Evolutionary conservation across 2,888 invertebrate species (phyloP).

Genomic region (Phengaris alcon): DNA sequence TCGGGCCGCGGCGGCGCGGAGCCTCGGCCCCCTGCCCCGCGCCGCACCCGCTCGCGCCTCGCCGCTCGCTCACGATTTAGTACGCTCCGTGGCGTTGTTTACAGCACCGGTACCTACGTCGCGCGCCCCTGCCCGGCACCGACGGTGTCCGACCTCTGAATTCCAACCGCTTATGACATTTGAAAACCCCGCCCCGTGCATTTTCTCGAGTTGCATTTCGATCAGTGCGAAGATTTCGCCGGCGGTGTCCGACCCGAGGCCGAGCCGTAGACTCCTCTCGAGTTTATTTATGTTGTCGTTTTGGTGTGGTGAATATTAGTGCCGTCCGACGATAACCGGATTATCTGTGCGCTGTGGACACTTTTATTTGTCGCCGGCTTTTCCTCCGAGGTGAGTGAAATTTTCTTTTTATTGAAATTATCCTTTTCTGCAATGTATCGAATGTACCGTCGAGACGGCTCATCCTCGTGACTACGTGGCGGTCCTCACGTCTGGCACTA

Average conservation of each 20-base stretch:
- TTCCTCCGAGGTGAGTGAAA: constrained; percentile 67
- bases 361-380: constrained; percentile 66
- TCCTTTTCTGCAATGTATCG: constrained; percentile 49
- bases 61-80: constrained; percentile 48
- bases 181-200: constrained; percentile 78
- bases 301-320: constrained; percentile 79
- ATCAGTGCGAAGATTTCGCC: constrained; percentile 67
- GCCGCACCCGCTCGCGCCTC: constrained; percentile 44
- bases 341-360: constrained; percentile 77
- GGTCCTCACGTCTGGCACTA: constrained; percentile 52
- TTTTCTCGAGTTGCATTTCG: constrained; percentile 69
- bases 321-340: constrained; percentile 77
- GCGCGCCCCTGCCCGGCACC: constrained; percentile 51
- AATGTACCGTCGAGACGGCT: constrained; percentile 45
- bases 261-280: constrained; percentile 61
- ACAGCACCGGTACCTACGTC: constrained; percentile 52
- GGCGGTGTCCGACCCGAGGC: constrained; percentile 54
- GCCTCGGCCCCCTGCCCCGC: constrained; percentile 57
- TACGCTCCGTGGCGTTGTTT: constrained; percentile 66
- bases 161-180: constrained; percentile 73
- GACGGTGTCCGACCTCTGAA: constrained; percentile 72
- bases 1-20: constrained; percentile 50
- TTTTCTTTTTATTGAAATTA: constrained; percentile 46
- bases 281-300: constrained; percentile 78
- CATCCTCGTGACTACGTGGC: constrained; percentile 68